Evolutionary conservation across 2,113 vertebrate species (phyloP).

Genomic region (Erpornis zantholeuca): DNA sequence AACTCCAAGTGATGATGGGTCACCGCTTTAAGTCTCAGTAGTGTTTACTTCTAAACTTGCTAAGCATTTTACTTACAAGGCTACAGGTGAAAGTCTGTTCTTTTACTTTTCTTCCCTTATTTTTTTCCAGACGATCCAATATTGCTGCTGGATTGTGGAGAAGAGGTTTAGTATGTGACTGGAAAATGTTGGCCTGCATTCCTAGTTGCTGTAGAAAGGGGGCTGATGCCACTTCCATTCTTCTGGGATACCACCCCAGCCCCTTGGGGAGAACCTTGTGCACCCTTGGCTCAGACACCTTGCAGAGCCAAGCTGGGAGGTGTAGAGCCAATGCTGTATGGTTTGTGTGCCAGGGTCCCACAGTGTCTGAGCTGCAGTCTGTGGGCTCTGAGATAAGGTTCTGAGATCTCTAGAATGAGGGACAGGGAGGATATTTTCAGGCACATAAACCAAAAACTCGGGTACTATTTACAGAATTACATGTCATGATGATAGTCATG

Average conservation of each 20-base stretch:
- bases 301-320: not conserved
- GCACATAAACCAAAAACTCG: fast-evolving
- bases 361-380: not conserved
- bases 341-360: not conserved
- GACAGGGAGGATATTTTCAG: not conserved
- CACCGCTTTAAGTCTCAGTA: not conserved
- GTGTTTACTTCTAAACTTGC: not conserved
- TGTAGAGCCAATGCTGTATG: fast-evolving
- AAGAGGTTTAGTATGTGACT: not conserved
- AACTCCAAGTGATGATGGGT: not conserved
- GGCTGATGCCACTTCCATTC: not conserved
- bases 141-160: not conserved
- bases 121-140: not conserved
- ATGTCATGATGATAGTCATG: not conserved
- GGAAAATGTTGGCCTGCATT: not conserved
- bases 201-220: not conserved
- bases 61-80: not conserved
- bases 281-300: not conserved
- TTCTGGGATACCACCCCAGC: not conserved
- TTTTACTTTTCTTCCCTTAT: not conserved
- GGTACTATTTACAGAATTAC: not conserved
- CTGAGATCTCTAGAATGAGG: not conserved
- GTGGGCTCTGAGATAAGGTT: not conserved
- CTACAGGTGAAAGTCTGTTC: not conserved
- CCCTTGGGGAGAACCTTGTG: not conserved